Conservation (phyloP, 2,888 invertebrate genomes). For the Acleris holmiana region DNA sequence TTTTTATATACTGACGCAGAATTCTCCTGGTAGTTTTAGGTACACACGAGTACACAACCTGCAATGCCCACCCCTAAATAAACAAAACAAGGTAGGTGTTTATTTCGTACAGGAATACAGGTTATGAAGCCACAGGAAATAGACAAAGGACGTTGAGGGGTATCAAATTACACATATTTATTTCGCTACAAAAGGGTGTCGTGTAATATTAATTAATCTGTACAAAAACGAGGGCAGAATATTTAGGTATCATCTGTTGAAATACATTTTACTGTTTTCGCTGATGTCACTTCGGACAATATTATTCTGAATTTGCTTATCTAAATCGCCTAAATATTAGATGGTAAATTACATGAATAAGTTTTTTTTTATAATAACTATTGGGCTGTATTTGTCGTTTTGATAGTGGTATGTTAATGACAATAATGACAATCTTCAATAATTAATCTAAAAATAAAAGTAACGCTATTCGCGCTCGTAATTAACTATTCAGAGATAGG, state of each 20-base stretch:
- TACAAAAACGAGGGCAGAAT: conserved; percentile 8
- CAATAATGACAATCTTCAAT: too few relatives aligned
- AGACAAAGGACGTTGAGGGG: not conserved
- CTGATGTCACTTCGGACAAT: too few relatives aligned
- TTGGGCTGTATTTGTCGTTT: too few relatives aligned
- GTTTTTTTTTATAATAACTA: too few relatives aligned
- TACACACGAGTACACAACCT: conserved; percentile 1
- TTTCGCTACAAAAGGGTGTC: not conserved
- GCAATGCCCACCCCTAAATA: conserved; percentile 25
- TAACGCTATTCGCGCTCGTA: too few relatives aligned
- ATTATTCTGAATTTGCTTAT: too few relatives aligned
- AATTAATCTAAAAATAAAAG: too few relatives aligned
- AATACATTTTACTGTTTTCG: too few relatives aligned
- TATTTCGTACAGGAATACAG: conserved; percentile 3
- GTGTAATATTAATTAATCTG: not conserved
- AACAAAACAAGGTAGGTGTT: conserved; percentile 17
- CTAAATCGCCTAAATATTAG: too few relatives aligned
- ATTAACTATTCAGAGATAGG: too few relatives aligned
- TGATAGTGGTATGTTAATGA: too few relatives aligned
- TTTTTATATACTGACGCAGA: not conserved
- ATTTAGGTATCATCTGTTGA: conserved; percentile 1
- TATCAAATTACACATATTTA: not conserved
- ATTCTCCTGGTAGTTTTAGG: conserved; percentile 1
- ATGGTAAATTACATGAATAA: too few relatives aligned
- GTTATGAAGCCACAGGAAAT: conserved; percentile 1